A percentile compares a stretch with the other conserved stretches of the same genome.
These are phyloP conservation scores for Diadegma fenestrale DNA, from an alignment of 2,888 invertebrate genomes.

Conservation along the genomic window DNA sequence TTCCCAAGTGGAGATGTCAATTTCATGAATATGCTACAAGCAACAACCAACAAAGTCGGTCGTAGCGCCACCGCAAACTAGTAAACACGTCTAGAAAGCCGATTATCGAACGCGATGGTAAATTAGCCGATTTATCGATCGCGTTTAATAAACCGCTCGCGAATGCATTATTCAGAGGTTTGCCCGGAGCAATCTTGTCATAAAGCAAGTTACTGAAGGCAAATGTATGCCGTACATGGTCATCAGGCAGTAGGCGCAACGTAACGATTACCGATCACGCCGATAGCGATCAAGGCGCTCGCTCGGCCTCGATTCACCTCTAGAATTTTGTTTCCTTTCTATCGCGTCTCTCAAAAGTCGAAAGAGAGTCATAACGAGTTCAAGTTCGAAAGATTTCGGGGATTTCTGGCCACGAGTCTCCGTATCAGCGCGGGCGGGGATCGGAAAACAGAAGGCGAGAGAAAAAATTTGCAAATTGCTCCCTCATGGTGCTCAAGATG, in stretches of 20 bases:
- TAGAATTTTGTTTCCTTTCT: not conserved
- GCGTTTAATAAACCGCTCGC: constrained; percentile 28
- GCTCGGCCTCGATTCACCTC: constrained; percentile 14
- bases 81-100: constrained; percentile 16
- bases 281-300: constrained; percentile 56
- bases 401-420: not conserved
- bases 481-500: too few relatives aligned
- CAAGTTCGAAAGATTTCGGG: not conserved
- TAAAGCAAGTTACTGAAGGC: not conserved
- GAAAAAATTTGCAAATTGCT: too few relatives aligned
- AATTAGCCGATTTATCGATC: constrained; percentile 42
- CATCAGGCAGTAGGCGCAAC: constrained; percentile 52
- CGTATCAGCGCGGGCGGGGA: not conserved
- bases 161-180: constrained; percentile 31
- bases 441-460: not conserved
- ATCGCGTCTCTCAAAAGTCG: not conserved
- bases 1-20: not conserved
- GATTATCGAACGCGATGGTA: constrained; percentile 32
- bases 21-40: not conserved
- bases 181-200: constrained; percentile 23
- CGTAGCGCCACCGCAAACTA: not conserved
- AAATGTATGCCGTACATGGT: constrained; percentile 2
- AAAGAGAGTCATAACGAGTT: not conserved
- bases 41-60: not conserved
- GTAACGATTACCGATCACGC: constrained; percentile 68